These are phyloP conservation scores for Eretmochelys imbricata DNA, from an alignment of 2,113 vertebrate genomes.

Conservation along the genomic window DNA sequence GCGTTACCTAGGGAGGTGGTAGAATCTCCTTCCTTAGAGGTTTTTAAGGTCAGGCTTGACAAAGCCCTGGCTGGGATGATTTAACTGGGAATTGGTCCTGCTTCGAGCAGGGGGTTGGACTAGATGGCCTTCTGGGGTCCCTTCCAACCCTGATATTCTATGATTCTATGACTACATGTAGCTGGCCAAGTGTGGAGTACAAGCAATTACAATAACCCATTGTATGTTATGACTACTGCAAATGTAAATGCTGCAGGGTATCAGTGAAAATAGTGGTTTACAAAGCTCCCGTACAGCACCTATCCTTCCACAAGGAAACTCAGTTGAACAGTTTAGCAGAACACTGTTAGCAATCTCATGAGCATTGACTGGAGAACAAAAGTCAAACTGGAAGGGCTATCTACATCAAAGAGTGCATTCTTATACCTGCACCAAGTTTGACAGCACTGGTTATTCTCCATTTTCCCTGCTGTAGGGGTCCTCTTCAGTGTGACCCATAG, in stretches of 20 bases:
- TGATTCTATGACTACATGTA: too few relatives aligned
- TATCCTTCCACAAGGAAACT: not conserved
- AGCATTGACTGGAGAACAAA: not conserved
- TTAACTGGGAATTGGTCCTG: too few relatives aligned
- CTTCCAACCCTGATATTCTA: too few relatives aligned
- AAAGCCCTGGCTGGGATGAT: too few relatives aligned
- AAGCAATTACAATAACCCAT: not conserved
- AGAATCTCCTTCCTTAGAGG: too few relatives aligned
- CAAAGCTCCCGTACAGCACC: not conserved
- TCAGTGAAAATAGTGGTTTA: not conserved
- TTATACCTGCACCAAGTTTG: not conserved
- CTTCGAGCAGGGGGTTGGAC: too few relatives aligned
- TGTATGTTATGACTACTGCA: not conserved
- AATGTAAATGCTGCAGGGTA: not conserved
- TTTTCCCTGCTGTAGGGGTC: not conserved
- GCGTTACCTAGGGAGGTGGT: too few relatives aligned
- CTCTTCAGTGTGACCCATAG: not conserved
- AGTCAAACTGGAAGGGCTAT: slow-evolving; percentile 25
- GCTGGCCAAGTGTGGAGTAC: not conserved
- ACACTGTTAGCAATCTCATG: not conserved
- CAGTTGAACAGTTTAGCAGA: not conserved
- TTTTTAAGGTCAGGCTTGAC: too few relatives aligned
- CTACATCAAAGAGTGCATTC: not conserved
- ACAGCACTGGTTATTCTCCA: not conserved
- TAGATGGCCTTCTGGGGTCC: too few relatives aligned